These are phyloP conservation scores for Hypomecis punctinalis DNA, from an alignment of 2,888 invertebrate genomes.

Conservation along the genomic window DNA sequence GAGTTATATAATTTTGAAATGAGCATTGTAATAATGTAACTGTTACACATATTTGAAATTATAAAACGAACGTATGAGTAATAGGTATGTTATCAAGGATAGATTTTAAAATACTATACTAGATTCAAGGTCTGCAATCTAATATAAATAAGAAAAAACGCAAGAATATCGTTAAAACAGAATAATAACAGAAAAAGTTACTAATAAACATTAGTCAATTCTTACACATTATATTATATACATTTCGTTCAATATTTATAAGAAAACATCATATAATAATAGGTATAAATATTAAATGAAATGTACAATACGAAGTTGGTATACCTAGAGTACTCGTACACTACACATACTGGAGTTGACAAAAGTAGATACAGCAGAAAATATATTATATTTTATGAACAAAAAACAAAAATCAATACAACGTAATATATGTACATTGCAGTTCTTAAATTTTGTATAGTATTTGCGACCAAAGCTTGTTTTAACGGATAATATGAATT, in stretches of 20 bases:
- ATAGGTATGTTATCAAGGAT: conserved; percentile 11
- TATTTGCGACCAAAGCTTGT: conserved; percentile 43
- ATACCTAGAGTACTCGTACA: too few species aligned
- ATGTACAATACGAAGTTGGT: neutral
- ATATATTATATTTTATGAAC: neutral
- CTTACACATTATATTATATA: neutral
- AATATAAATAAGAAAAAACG: neutral
- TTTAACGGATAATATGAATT: conserved; percentile 39
- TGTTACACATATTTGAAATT: conserved; percentile 18
- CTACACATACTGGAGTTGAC: neutral
- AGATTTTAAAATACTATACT: conserved; percentile 16
- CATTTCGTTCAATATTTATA: too few species aligned
- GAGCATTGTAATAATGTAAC: neutral
- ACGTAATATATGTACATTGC: neutral
- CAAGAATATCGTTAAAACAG: neutral
- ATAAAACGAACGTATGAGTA: conserved; percentile 7
- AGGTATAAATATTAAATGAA: neutral
- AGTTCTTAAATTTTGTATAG: conserved; percentile 38
- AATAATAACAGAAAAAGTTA: neutral
- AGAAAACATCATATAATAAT: neutral
- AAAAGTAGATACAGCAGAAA: neutral
- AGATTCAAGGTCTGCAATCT: conserved; percentile 14
- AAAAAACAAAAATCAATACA: neutral
- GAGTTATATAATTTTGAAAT: too few species aligned
- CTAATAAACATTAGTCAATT: too few species aligned